These are phyloP conservation scores for Gila robusta DNA, from an alignment of 2,797 vertebrate species.

Conservation along the genomic window DNA sequence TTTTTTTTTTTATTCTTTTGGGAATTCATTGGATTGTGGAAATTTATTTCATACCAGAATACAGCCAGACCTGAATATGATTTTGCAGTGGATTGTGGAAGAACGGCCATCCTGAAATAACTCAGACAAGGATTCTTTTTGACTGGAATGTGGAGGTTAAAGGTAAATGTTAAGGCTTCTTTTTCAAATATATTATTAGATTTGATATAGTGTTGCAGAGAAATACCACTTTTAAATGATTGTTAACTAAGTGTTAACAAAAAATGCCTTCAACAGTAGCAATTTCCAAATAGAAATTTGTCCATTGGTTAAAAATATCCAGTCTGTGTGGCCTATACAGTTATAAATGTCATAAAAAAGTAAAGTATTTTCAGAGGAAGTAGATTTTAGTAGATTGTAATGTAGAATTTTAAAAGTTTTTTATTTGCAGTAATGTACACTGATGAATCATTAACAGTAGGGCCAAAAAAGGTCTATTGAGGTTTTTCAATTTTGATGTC, in stretches of 20 bases:
- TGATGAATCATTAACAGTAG: too few relatives aligned
- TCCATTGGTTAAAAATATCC: neutral
- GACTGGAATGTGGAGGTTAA: neutral
- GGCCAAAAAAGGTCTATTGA: neutral
- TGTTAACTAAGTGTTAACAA: neutral
- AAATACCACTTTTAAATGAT: neutral
- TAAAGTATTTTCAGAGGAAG: neutral
- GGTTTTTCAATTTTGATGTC: too few relatives aligned
- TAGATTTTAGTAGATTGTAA: neutral
- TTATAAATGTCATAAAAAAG: too few relatives aligned
- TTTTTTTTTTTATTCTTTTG: neutral
- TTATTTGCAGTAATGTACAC: neutral
- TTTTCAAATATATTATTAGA: neutral
- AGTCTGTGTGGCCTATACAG: neutral
- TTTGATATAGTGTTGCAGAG: neutral
- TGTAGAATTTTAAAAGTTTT: neutral
- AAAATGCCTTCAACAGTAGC: neutral
- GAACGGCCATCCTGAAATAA: neutral
- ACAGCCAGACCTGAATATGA: neutral
- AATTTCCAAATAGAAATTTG: neutral
- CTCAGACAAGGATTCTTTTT: neutral
- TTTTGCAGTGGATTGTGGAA: neutral
- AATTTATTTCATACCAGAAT: neutral
- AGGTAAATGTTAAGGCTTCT: neutral
- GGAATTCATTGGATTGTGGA: conserved; percentile 8